Evolutionary conservation across 1,140 invertebrate species (phyloP), one percentile per base, ranked within the genome.

Genomic region (Caerostris extrusa): DNA sequence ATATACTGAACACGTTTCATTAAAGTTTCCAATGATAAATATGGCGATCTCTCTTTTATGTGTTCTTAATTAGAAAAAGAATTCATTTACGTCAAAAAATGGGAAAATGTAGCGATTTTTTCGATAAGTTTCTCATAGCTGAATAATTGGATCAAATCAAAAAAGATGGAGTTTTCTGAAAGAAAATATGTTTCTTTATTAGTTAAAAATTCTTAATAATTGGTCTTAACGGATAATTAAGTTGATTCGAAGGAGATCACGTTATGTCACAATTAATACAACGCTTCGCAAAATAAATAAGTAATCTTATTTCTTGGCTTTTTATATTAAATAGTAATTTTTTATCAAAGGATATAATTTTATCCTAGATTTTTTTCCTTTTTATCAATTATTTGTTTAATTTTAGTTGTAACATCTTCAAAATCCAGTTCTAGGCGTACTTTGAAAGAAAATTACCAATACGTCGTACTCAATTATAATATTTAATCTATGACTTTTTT

Each of bases 81-180:
- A 56, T 86, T 58, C 61, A 50, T 50, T 34, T 60, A 60, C n/a
- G 58, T 86, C 58, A 19, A 7, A 7, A 12, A 19, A 7, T 5
- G n/a, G 6, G 83, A 86, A 86, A n/a, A n/a, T n/a, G n/a, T n/a
- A n/a, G n/a, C 58, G n/a, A 86, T 86, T 86, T 86, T 86, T 86
- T n/a, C 83, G 61, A 61, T 58, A 60, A 86, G 83, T 19, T 86
- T 60, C n/a, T 61, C 83, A 60, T 86, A 58, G 12, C 19, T 19
- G 34, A 86, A 60, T 86, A 58, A 86, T 86, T 83, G 17, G 17
- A 5, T 5, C 53, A 17, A 56, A 50, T 71, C 60, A 61, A 61
- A 71, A 34, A 34, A 34, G 69, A 34, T 71, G 19, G 69, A 4
- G 7, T n/a, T n/a, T 19, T 69, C 17, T 8, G 19, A 3, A 19